These are phyloP conservation scores for Alauda arvensis DNA, from an alignment of 2,797 vertebrate species.

Conservation along the genomic window DNA sequence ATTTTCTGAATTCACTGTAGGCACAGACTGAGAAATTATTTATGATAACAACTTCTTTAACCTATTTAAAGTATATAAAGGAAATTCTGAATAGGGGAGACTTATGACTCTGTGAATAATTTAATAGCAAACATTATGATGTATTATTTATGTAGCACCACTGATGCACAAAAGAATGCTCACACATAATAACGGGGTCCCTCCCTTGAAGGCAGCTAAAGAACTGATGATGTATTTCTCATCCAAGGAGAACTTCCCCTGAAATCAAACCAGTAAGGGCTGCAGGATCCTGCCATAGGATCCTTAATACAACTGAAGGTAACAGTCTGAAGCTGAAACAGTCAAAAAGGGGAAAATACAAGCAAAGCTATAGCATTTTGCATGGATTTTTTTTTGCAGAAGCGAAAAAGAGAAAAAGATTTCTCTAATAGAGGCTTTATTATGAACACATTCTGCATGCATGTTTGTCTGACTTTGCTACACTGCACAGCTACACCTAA, in stretches of 20 bases:
- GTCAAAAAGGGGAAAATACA: not conserved
- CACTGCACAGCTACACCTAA: not conserved
- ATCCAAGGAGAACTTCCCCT: not conserved
- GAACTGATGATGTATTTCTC: not conserved
- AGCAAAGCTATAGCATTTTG: not conserved
- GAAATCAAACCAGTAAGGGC: not conserved
- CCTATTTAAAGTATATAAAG: slow-evolving; percentile 11
- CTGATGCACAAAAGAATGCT: slow-evolving; percentile 14
- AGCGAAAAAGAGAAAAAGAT: not conserved
- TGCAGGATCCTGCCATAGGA: not conserved
- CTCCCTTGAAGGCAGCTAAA: not conserved
- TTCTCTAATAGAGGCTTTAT: not conserved
- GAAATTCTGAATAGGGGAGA: not conserved
- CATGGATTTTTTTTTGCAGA: not conserved
- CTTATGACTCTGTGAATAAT: slow-evolving; percentile 21
- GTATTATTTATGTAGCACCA: slow-evolving; percentile 28
- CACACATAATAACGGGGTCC: not conserved
- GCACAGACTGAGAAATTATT: slow-evolving; percentile 2
- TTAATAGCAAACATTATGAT: slow-evolving; percentile 35
- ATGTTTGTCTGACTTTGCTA: not conserved
- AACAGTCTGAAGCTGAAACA: not conserved
- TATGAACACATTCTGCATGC: not conserved
- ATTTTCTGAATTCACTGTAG: not conserved
- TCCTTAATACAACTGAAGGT: not conserved
- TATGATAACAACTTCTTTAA: slow-evolving; percentile 21